Base-by-base conservation (phyloP, 2,113 vertebrate species). In the Tylochromis polylepis region DNA sequence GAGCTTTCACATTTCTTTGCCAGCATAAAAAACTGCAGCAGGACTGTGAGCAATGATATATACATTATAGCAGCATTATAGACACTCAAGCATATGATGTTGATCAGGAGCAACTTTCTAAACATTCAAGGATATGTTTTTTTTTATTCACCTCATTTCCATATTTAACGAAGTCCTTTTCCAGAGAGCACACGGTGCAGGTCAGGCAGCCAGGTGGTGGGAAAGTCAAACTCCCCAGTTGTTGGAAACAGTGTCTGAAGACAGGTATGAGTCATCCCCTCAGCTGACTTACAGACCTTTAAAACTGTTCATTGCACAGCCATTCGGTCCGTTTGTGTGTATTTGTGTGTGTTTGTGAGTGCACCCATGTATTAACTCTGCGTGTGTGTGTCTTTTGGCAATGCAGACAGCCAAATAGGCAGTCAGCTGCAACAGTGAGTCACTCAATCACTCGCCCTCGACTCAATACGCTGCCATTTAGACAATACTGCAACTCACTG, bases 381-480 rank as follows among this genome's bases (percentile, higher is more conserved):
- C 4, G 20, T 84, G n/a, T 67, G 79, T 62, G 85, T 38, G 41
- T 86, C 41, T 85, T 75, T 78, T 92, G 82, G 53, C 78, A 77
- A 49, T 65, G 82, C 88, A 81, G 87, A 56, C 83, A 62, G 81
- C 84, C 82, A 90, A 91, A 91, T 58, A 83, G 82, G 86, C 86
- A 91, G 87, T 90, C 91, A 59, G 80, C 79, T 88, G 79, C 82
- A 88, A 58, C 87, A 87, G 78, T 91, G 89, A 93, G 82, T 85
- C 93, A 87, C 77, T 91, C 88, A 55, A 43, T 89, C 88, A 87
- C 79, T 89, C 85, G 77, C 75, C 67, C 67, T 84, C 22, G 1
- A 83, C 84, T 94, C 89, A 87, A 88, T 90, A 78, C 6, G 8
- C 11, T 80, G 81, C 53, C 88, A 79, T 87, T 84, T 77, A 81